Percentiles rank a stretch among this genome's conserved stretches.
Conservation (phyloP, 2,113 vertebrate genomes). For the Martes martes region DNA sequence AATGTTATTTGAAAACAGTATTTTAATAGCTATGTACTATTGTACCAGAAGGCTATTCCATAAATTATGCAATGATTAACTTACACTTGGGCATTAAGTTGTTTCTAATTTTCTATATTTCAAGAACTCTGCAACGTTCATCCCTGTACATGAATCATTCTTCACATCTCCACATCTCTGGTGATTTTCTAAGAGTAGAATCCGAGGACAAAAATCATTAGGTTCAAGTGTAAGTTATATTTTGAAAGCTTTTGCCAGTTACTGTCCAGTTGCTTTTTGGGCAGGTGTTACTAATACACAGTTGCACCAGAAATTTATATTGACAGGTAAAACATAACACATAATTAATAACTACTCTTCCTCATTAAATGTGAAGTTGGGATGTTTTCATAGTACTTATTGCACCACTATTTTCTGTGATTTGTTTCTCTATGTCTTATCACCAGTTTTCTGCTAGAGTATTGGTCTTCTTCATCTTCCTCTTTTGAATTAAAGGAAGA, state of each 20-base stretch:
- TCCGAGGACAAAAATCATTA: neutral
- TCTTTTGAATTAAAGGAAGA: neutral
- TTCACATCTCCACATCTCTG: neutral
- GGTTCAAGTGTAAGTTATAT: neutral
- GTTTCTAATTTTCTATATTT: slow-evolving; percentile 5
- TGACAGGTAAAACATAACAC: neutral
- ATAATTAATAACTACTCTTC: neutral
- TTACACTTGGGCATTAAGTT: neutral
- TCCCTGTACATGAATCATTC: neutral
- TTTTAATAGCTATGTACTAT: neutral
- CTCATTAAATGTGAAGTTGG: neutral
- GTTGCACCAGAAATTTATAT: neutral
- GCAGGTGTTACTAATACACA: neutral
- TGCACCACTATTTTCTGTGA: neutral
- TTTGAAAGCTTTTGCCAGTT: neutral
- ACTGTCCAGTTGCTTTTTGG: neutral
- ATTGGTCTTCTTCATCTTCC: neutral
- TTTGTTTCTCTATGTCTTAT: neutral
- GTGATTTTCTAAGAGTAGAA: neutral
- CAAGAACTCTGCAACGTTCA: neutral
- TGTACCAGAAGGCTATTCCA: neutral
- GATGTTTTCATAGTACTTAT: neutral
- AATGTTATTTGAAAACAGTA: neutral
- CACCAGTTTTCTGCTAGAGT: neutral
- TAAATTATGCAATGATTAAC: slow-evolving; percentile 30